Conservation (phyloP, 1,140 invertebrate genomes). For the Tyrophagus putrescentiae region DNA sequence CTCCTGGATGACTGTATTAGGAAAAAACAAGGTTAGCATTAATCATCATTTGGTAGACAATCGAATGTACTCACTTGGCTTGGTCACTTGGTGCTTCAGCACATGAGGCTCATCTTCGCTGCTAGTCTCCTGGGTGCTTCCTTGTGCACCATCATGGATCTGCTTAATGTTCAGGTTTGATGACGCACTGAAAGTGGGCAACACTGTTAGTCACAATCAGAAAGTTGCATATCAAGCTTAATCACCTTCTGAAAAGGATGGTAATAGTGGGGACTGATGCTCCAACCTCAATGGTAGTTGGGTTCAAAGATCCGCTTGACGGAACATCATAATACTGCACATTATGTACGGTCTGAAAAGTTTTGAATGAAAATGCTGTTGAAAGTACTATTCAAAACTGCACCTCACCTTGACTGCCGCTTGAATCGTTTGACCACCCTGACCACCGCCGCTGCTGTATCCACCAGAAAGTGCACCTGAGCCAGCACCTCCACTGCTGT, state of each 20-base stretch:
- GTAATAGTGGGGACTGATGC: neutral
- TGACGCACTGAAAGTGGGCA: too few species aligned
- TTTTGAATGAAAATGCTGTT: neutral
- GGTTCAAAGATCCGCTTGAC: neutral
- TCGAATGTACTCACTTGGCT: too few species aligned
- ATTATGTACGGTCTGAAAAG: conserved; percentile 18
- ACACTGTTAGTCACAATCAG: too few species aligned
- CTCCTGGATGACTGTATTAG: too few species aligned
- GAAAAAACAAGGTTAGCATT: too few species aligned
- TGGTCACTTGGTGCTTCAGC: conserved; percentile 3
- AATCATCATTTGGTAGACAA: too few species aligned
- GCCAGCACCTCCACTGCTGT: neutral
- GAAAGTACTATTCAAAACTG: neutral
- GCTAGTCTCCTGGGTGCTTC: conserved; percentile 1
- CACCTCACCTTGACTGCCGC: neutral
- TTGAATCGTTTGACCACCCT: conserved; percentile 8
- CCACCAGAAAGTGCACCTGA: neutral
- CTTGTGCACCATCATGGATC: neutral
- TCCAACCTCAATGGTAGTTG: conserved; percentile 13
- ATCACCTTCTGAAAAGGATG: conserved; percentile 9
- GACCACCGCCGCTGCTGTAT: neutral
- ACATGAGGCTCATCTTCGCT: conserved; percentile 12
- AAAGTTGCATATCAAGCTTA: too few species aligned
- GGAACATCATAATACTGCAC: conserved; percentile 12
- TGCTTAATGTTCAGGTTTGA: conserved; percentile 7